These are phyloP conservation scores for Panthera tigris DNA, from an alignment of 2,113 vertebrate genomes.

Conservation along the genomic window DNA sequence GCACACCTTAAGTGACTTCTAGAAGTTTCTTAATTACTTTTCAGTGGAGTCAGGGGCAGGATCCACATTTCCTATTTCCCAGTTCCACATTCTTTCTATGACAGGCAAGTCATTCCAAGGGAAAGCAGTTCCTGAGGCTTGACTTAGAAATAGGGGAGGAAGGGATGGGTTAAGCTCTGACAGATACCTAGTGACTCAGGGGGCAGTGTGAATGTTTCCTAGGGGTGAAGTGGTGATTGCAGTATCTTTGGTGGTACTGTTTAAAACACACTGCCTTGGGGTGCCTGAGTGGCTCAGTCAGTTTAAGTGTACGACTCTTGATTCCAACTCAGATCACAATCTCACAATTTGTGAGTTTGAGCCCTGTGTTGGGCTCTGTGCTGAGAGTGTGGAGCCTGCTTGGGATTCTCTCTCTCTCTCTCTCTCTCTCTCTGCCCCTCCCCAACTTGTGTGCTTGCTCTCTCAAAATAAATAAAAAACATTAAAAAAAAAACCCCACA, in stretches of 20 bases:
- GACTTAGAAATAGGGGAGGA: background rate
- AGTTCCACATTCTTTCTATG: background rate
- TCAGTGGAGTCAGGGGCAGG: background rate
- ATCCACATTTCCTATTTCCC: background rate
- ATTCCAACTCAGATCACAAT: too few species aligned
- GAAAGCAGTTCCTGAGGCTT: background rate
- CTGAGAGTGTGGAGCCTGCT: too few species aligned
- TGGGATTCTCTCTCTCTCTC: too few species aligned
- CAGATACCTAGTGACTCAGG: background rate
- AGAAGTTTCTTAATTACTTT: background rate
- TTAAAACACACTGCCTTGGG: background rate
- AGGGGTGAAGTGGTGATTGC: background rate
- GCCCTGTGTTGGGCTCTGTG: too few species aligned
- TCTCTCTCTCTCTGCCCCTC: too few species aligned
- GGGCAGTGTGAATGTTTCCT: background rate
- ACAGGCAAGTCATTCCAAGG: background rate
- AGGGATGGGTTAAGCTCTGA: background rate
- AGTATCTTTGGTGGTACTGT: background rate
- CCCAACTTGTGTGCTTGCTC: too few species aligned
- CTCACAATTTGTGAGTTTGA: too few species aligned
- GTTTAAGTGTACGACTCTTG: too few species aligned
- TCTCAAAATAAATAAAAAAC: too few species aligned
- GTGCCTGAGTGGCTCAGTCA: too few species aligned
- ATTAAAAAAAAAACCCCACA: too few species aligned
- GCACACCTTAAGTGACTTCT: background rate